Evolutionary conservation across 2,797 vertebrate genomes (phyloP).

Genomic region (Vultur gryphus): DNA sequence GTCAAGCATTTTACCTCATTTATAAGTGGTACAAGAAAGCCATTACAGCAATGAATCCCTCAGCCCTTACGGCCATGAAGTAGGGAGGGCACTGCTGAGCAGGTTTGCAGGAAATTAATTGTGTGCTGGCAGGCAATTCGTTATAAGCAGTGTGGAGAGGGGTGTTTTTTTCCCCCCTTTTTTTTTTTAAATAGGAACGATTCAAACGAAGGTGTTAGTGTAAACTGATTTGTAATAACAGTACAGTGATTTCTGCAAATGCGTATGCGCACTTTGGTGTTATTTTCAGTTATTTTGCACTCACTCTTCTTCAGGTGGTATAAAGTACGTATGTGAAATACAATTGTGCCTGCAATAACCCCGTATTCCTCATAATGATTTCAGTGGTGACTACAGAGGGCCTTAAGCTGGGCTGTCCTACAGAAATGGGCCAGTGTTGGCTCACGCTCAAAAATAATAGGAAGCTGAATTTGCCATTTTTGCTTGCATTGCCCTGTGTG

Average conservation of each 20-base stretch:
- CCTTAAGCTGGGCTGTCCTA: neutral
- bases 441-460: slow-evolving; percentile 6
- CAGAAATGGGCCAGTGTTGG: neutral
- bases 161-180: accelerated
- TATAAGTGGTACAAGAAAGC: neutral
- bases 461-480: slow-evolving; percentile 24
- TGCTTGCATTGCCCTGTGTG: neutral
- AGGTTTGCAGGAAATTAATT: slow-evolving; percentile 8
- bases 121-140: neutral
- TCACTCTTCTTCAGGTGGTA: neutral
- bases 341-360: neutral
- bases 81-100: neutral
- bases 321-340: neutral
- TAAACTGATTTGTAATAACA: neutral
- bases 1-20: neutral
- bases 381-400: neutral
- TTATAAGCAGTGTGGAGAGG: neutral
- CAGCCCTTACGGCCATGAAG: neutral
- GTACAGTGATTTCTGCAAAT: neutral
- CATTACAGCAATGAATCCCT: neutral
- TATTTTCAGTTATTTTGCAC: neutral
- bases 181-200: neutral
- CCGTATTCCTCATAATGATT: neutral
- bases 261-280: neutral
- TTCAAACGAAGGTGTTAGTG: neutral